Conservation (phyloP, 2,113 vertebrate species). For the Phoxinus phoxinus region DNA sequence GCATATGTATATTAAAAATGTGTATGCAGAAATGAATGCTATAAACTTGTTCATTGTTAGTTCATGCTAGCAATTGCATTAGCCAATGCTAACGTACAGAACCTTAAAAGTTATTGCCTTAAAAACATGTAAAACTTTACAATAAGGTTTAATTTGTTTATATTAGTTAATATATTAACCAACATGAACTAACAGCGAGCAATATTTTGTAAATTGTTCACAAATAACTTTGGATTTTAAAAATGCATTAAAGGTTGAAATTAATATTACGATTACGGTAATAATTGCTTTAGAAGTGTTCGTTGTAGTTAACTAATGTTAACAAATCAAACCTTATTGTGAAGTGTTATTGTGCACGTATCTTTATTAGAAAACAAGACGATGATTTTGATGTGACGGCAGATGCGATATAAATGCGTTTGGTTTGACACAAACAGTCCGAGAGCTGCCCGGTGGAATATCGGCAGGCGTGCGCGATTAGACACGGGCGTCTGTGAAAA, state of each 20-base stretch:
- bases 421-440: no score
- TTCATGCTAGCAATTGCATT: neutral
- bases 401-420: neutral
- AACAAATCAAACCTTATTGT: neutral
- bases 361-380: slow-evolving; percentile 6
- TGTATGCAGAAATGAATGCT: neutral
- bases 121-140: no score
- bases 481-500: neutral
- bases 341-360: neutral
- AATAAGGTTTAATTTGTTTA: no score
- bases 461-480: neutral
- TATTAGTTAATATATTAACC: neutral
- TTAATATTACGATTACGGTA: neutral
- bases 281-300: neutral
- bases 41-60: neutral
- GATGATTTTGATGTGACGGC: neutral
- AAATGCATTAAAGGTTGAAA: neutral
- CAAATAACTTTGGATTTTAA: neutral
- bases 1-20: neutral
- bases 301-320: neutral
- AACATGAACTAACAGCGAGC: neutral
- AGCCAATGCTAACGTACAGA: neutral
- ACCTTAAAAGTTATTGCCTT: neutral
- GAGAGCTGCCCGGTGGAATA: no score
- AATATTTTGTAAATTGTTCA: neutral